A percentile compares a stretch with the other conserved stretches of the same genome.
Evolutionary conservation across 2,113 vertebrate genomes (phyloP).

Genomic region (Sialia sialis): DNA sequence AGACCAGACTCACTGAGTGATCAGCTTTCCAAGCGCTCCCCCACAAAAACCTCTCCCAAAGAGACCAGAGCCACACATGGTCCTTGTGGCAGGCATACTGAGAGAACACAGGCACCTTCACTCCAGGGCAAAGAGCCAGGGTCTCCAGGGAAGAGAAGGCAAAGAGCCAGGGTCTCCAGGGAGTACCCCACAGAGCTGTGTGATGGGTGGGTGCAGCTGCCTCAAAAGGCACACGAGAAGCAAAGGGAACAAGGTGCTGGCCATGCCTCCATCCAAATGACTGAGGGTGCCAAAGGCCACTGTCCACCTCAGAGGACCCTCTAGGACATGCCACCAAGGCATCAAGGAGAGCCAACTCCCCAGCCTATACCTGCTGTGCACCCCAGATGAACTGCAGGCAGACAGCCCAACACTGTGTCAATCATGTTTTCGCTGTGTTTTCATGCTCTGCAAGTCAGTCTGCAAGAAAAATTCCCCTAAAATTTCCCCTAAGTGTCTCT

Average conservation of each 20-base stretch:
- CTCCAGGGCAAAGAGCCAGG: neutral
- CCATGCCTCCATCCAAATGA: fast-evolving
- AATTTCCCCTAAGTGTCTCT: neutral
- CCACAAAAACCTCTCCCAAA: fast-evolving
- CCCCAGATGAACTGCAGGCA: neutral
- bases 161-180: neutral
- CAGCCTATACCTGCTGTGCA: fast-evolving
- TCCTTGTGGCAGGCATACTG: neutral
- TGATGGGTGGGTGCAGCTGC: neutral
- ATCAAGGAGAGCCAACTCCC: fast-evolving
- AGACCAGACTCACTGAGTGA: fast-evolving
- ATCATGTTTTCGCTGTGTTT: fast-evolving
- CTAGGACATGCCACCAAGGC: neutral
- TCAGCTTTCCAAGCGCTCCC: fast-evolving
- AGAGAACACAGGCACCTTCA: neutral
- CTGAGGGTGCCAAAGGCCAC: neutral
- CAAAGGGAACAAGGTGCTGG: neutral
- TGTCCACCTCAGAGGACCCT: neutral
- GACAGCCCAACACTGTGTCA: fast-evolving
- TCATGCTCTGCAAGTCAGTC: neutral
- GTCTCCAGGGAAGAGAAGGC: neutral
- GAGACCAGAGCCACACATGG: fast-evolving
- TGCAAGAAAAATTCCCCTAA: neutral
- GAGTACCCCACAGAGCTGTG: fast-evolving
- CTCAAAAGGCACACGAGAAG: neutral